Conservation (phyloP, 1,140 invertebrate species). For the Hylaeus volcanicus region DNA sequence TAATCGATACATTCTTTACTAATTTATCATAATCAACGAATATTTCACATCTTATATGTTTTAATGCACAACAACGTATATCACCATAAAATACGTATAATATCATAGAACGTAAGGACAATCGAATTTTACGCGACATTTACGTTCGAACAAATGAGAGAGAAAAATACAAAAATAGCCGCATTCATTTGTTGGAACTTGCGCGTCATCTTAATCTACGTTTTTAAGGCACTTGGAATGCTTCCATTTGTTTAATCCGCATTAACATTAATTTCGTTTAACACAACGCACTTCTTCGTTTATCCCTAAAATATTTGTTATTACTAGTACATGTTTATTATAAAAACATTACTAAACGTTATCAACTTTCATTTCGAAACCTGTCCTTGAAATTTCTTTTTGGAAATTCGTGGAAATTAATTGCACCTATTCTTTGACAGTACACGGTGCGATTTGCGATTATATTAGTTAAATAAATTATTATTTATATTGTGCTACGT, state of each 20-base stretch:
- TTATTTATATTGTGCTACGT: no score
- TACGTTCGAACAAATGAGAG: background rate
- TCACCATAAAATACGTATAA: conserved; percentile 1
- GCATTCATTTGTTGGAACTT: background rate
- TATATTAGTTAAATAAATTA: no score
- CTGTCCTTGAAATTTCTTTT: background rate
- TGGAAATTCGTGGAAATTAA: background rate
- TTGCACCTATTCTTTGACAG: background rate
- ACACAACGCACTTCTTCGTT: background rate
- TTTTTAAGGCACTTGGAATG: conserved; percentile 45
- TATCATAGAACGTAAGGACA: background rate
- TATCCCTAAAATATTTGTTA: conserved; percentile 4
- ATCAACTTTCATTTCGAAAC: background rate
- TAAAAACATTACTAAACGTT: conserved; percentile 15
- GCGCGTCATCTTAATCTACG: background rate
- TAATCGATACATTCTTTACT: conserved; percentile 7
- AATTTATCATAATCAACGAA: background rate
- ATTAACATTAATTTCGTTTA: background rate
- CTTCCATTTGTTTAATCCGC: background rate
- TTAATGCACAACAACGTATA: background rate
- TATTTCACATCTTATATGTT: background rate
- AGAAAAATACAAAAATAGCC: conserved; percentile 6
- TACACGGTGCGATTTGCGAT: background rate
- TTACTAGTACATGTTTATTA: conserved; percentile 8
- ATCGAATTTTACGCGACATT: background rate